A percentile compares a stretch with the other conserved stretches of the same genome.
Conservation (phyloP, 2,888 invertebrate genomes). For the Lissocephala sabroskyi region DNA sequence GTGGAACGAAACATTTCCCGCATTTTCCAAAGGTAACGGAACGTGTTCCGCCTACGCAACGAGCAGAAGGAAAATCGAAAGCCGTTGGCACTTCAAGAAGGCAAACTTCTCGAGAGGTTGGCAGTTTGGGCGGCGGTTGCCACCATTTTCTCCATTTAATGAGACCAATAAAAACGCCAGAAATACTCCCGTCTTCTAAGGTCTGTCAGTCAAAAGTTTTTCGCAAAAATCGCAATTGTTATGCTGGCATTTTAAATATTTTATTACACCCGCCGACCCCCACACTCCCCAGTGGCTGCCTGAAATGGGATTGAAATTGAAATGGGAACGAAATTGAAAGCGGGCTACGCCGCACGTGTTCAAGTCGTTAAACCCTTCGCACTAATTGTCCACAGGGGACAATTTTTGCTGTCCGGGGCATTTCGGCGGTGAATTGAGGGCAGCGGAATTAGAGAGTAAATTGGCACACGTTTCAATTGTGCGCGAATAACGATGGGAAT, state of each 20-base stretch:
- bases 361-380: slow-evolving; percentile 43
- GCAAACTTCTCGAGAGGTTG: background rate
- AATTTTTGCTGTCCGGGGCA: too few species aligned
- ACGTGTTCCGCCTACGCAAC: slow-evolving; percentile 46
- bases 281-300: background rate
- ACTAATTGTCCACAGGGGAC: slow-evolving; percentile 54
- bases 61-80: slow-evolving; percentile 2
- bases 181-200: background rate
- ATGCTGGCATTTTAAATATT: slow-evolving; percentile 55
- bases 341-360: slow-evolving; percentile 44
- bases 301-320: background rate
- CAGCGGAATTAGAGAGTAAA: too few species aligned
- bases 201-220: slow-evolving; percentile 50
- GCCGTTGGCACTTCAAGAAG: background rate
- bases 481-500: too few species aligned
- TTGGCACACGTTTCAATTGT: too few species aligned
- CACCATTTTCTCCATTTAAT: slow-evolving; percentile 56
- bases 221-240: slow-evolving; percentile 55
- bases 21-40: slow-evolving; percentile 34
- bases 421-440: too few species aligned
- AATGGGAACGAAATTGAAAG: slow-evolving; percentile 53
- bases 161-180: slow-evolving; percentile 51
- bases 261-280: too few species aligned
- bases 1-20: too few species aligned
- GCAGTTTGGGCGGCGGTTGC: background rate